phyloP scores from a whole-genome alignment of 2,797 vertebrate genomes.

The Emydoidea blandingii region DNA sequence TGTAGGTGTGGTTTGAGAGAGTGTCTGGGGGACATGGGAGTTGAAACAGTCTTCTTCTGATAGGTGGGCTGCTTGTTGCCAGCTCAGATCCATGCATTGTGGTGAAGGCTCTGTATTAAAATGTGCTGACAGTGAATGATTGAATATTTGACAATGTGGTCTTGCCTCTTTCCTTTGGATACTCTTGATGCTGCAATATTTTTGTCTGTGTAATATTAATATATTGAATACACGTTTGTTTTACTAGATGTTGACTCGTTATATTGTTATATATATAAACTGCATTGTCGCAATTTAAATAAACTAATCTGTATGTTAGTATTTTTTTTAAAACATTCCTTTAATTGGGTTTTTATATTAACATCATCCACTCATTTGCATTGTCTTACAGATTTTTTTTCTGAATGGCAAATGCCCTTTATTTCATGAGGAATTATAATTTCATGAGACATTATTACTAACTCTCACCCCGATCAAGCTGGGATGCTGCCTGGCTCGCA shows the following conservation, averaged over 20 bases:
- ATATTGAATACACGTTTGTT: not conserved
- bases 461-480: not conserved
- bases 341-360: not conserved
- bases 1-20: not conserved
- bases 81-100: not conserved
- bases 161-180: not conserved
- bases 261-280: not conserved
- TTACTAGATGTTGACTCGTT: not conserved
- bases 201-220: not conserved
- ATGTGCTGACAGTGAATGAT: not conserved
- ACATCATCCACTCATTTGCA: not conserved
- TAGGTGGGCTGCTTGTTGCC: not conserved
- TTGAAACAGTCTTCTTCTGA: not conserved
- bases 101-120: not conserved
- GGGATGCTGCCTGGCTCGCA: not conserved
- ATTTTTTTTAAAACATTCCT: not conserved
- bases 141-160: not conserved
- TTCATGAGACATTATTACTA: not conserved
- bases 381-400: not conserved
- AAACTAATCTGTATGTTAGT: too few relatives aligned
- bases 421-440: not conserved
- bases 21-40: not conserved
- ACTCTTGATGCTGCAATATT: not conserved
- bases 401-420: not conserved
- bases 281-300: not conserved